A percentile compares a stretch with the other conserved stretches of the same genome.
Evolutionary conservation across 1,140 invertebrate genomes (phyloP).

Genomic region (Battus philenor): DNA sequence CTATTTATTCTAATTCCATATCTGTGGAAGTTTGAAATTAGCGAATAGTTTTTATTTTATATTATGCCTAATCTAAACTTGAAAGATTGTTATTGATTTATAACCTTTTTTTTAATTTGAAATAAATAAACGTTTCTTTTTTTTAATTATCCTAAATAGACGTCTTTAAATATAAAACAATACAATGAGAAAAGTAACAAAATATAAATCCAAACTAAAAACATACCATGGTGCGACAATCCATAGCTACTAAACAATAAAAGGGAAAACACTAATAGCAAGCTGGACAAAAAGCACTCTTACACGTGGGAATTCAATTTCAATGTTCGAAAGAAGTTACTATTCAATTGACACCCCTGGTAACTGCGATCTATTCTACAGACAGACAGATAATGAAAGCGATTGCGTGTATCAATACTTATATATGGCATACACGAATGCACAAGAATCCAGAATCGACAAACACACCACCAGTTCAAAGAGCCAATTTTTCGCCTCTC

Average conservation of each 20-base stretch:
- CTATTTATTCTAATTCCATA: no score
- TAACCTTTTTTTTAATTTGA: no score
- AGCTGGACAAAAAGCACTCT: constrained; percentile 26
- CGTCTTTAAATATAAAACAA: no score
- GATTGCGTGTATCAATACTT: constrained; percentile 34
- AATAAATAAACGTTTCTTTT: no score
- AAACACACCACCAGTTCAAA: neutral
- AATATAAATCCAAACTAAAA: constrained; percentile 21
- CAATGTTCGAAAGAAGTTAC: neutral
- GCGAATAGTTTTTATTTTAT: neutral
- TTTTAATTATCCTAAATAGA: no score
- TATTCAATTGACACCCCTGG: neutral
- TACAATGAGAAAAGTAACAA: constrained; percentile 11
- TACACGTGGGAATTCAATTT: constrained; percentile 33
- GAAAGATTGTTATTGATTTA: constrained; percentile 6
- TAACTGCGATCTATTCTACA: constrained; percentile 11
- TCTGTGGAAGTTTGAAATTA: no score
- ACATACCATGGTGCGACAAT: constrained; percentile 56
- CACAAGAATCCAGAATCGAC: constrained; percentile 21
- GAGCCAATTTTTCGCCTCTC: neutral
- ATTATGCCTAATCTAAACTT: no score
- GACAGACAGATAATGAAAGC: constrained; percentile 26
- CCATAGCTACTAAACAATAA: constrained; percentile 52
- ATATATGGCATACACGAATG: constrained; percentile 48
- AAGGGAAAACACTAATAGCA: constrained; percentile 44